A percentile compares a stretch with the other conserved stretches of the same genome.
phyloP scores from a whole-genome alignment of 2,888 invertebrate genomes.

The Hypomecis punctinalis region DNA sequence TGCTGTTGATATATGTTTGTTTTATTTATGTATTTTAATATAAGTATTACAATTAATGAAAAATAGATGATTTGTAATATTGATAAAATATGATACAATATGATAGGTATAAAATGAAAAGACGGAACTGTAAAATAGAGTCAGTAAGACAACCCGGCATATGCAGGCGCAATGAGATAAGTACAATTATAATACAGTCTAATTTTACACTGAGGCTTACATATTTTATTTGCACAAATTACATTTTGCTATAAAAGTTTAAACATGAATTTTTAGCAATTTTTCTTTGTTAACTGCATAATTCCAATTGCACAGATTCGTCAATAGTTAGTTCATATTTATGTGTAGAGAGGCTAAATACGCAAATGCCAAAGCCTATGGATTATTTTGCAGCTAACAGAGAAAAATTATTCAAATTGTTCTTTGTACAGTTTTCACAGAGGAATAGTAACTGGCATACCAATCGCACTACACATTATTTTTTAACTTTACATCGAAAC shows the following conservation, averaged over 20 bases:
- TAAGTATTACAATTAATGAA: slow-evolving; percentile 62
- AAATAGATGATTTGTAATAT: slow-evolving; percentile 53
- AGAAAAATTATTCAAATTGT: slow-evolving; percentile 7
- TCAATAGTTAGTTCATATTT: too few relatives aligned
- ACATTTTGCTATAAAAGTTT: too few relatives aligned
- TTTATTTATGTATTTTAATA: slow-evolving; percentile 67
- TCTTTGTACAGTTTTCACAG: slow-evolving; percentile 46
- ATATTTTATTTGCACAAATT: slow-evolving; percentile 39
- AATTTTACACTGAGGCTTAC: slow-evolving; percentile 31
- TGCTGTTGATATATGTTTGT: slow-evolving; percentile 58
- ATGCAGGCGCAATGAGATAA: slow-evolving; percentile 46
- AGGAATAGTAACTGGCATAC: slow-evolving; percentile 39
- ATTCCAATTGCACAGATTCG: too few relatives aligned
- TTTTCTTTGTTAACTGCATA: not conserved
- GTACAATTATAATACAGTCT: slow-evolving; percentile 50
- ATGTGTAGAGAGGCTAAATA: too few relatives aligned
- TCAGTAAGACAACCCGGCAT: slow-evolving; percentile 51
- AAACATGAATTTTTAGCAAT: too few relatives aligned
- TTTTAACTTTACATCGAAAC: slow-evolving; percentile 82
- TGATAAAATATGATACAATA: slow-evolving; percentile 41
- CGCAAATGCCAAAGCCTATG: too few relatives aligned
- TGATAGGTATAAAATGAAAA: slow-evolving; percentile 52
- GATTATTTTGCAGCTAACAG: slow-evolving; percentile 6
- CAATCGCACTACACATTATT: slow-evolving; percentile 61
- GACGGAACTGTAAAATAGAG: slow-evolving; percentile 58